Conservation (phyloP, 1,140 invertebrate species). For the Phocides pigmalion region DNA sequence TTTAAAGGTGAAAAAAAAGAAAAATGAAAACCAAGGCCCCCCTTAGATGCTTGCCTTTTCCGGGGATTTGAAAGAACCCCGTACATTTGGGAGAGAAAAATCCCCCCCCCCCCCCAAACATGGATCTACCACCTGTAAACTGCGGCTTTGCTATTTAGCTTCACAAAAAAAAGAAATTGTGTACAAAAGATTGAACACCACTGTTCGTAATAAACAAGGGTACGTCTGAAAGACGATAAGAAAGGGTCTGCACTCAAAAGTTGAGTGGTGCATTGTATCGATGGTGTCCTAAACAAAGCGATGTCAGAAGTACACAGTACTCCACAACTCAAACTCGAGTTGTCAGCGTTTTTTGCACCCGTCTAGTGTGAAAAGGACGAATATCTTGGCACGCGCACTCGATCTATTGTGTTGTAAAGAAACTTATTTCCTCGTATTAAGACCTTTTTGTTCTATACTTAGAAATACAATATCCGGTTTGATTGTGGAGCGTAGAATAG, state of each 20-base stretch:
- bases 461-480: slow-evolving; percentile 69
- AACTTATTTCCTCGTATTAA: slow-evolving; percentile 50
- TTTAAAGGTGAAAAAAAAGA: too few relatives aligned
- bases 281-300: slow-evolving; percentile 53
- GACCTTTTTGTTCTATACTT: slow-evolving; percentile 62
- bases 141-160: too few relatives aligned
- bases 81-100: too few relatives aligned
- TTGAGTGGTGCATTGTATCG: slow-evolving; percentile 45
- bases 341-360: slow-evolving; percentile 58
- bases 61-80: too few relatives aligned
- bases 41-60: too few relatives aligned
- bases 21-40: too few relatives aligned
- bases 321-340: slow-evolving; percentile 49
- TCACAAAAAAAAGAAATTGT: too few relatives aligned
- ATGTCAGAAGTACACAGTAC: slow-evolving; percentile 37
- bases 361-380: slow-evolving; percentile 42
- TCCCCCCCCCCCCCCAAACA: too few relatives aligned
- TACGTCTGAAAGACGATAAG: slow-evolving; percentile 37
- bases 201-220: slow-evolving; percentile 35
- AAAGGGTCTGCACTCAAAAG: slow-evolving; percentile 44
- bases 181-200: slow-evolving; percentile 19
- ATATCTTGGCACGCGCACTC: slow-evolving; percentile 65
- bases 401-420: slow-evolving; percentile 43
- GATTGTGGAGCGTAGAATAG: background rate
- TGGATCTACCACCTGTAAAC: too few relatives aligned